Conservation (phyloP, 2,888 invertebrate species). For the Stenodera caucasica region DNA sequence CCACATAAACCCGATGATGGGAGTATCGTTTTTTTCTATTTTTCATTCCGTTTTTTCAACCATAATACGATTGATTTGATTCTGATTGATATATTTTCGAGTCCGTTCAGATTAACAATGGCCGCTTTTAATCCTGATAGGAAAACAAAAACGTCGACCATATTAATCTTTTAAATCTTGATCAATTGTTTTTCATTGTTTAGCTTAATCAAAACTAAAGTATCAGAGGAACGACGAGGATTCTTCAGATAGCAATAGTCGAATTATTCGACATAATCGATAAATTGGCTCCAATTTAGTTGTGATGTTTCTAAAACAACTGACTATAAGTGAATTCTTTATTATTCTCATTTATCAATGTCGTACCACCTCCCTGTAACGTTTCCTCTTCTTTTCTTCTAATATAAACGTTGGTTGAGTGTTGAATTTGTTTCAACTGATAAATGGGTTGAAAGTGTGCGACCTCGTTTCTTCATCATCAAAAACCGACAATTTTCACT, state of each 20-base stretch:
- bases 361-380: conserved; percentile 27
- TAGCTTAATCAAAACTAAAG: conserved; percentile 29
- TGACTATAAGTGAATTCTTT: conserved; percentile 41
- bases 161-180: conserved; percentile 7
- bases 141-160: conserved; percentile 12
- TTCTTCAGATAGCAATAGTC: conserved; percentile 11
- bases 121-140: neutral
- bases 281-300: conserved; percentile 42
- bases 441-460: conserved; percentile 24
- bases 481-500: neutral
- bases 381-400: conserved; percentile 29
- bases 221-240: conserved; percentile 19
- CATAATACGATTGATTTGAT: neutral
- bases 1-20: neutral
- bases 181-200: conserved; percentile 31
- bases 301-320: conserved; percentile 32
- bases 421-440: conserved; percentile 36
- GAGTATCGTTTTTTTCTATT: neutral
- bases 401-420: conserved; percentile 28
- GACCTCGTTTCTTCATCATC: neutral
- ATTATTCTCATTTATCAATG: conserved; percentile 46
- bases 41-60: neutral
- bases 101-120: conserved; percentile 1
- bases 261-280: conserved; percentile 38
- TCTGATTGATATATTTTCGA: conserved; percentile 8